phyloP scores from a whole-genome alignment of 2,113 vertebrate genomes.

The Gyps fulvus region DNA sequence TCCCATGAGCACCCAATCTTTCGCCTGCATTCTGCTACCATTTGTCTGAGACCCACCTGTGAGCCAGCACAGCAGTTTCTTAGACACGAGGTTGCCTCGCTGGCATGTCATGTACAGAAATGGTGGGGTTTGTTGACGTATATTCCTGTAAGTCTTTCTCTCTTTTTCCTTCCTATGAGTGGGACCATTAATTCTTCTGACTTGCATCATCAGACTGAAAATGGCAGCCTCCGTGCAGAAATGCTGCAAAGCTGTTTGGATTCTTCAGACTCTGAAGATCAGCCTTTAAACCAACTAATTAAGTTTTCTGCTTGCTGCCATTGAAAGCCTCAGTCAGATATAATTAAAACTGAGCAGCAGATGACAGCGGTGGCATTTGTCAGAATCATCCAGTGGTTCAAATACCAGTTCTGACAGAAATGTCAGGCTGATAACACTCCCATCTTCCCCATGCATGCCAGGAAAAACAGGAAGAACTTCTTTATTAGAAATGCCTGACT shows the following conservation, averaged over 20 bases:
- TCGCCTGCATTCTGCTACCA: background rate
- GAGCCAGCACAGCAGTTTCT: slow-evolving; percentile 50
- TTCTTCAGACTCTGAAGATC: slow-evolving; percentile 57
- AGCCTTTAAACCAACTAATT: slow-evolving; percentile 82
- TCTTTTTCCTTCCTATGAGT: background rate
- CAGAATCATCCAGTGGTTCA: slow-evolving; percentile 87
- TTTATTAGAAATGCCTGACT: slow-evolving; percentile 80
- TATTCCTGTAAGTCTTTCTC: background rate
- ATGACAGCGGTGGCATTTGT: slow-evolving; percentile 97
- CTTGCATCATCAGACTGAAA: background rate
- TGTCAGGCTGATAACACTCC: slow-evolving; percentile 89
- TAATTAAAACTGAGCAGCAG: slow-evolving; percentile 89
- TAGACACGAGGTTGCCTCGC: background rate
- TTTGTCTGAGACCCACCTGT: slow-evolving; percentile 49
- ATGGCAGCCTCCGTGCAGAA: background rate
- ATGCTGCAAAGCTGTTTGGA: slow-evolving; percentile 52
- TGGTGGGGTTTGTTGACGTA: background rate
- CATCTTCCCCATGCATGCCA: slow-evolving; percentile 58
- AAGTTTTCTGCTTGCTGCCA: slow-evolving; percentile 82
- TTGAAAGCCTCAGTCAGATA: slow-evolving; percentile 83
- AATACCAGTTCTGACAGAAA: slow-evolving; percentile 95
- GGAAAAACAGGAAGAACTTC: slow-evolving; percentile 58
- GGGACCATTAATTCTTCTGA: slow-evolving; percentile 15
- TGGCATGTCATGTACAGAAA: background rate
- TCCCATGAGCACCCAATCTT: slow-evolving; percentile 35